Evolutionary conservation across 2,113 vertebrate genomes (phyloP), one percentile per base, ranked within the genome.

Genomic region (Taxidea taxus): DNA sequence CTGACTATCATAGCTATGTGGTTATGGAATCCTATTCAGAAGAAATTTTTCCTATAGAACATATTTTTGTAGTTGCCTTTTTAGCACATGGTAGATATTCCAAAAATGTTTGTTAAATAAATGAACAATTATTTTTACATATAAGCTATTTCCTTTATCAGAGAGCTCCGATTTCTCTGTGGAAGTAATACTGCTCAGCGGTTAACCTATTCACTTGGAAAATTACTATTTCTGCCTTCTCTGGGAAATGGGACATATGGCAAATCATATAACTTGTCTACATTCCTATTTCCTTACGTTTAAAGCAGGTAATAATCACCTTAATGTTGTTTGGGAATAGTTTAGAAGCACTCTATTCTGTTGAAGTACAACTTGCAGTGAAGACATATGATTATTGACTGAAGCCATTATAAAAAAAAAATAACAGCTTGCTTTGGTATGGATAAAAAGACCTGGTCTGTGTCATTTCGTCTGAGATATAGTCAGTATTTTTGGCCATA

Each of bases 401-500:
- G 18, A 95, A 95, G 74, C 56, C 34, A 91, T 95, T 95, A 86
- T 21, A 21, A 64, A 91, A 44, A 44, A 42, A 58, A 60, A 54
- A 93, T 56, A 91, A 70, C 51, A 66, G 62, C 60, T 84, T 97
- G 70, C 39, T 95, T 84, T 44, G 60, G 37, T 90, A 29, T 77
- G 90, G 87, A 91, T 90, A 94, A 96, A 97, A 97, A 96, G 90
- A 95, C 77, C 49, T 90, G 37, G 62, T 91, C 74, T 60, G n/a
- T 96, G 68, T 97, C 97, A 90, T 97, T 97, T 91, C 87, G 91
- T 93, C 89, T 95, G 95, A 77, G 91, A 97, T 90, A 75, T 95
- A 97, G 91, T 97, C 90, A 94, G 91, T 90, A 91, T 97, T 96
- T 97, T 86, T 37, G 74, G 80, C 78, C 83, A 81, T 90, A 56